Evolutionary conservation across 1,140 invertebrate species (phyloP).

Genomic region (Ganaspis sp.): DNA sequence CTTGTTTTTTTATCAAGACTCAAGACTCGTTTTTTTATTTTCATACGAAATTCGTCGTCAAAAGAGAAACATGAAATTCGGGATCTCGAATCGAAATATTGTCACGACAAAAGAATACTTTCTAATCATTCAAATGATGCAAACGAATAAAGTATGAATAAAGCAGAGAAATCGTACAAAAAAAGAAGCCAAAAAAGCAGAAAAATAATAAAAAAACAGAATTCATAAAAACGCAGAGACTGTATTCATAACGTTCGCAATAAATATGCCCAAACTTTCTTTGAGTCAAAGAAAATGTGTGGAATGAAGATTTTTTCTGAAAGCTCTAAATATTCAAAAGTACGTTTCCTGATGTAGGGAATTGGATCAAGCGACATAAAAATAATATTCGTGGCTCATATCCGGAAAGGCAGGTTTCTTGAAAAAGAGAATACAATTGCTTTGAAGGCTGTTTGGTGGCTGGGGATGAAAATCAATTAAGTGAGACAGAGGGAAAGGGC

Average conservation of each 20-base stretch:
- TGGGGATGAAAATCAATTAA: conserved; percentile 70
- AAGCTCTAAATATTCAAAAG: neutral
- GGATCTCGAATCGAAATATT: no score
- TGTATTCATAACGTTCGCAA: neutral
- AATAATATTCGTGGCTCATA: neutral
- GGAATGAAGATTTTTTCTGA: neutral
- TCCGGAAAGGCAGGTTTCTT: neutral
- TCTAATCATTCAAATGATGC: no score
- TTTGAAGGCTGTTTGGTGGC: conserved; percentile 27
- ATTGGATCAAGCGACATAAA: neutral
- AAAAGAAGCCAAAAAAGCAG: no score
- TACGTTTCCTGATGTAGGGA: neutral
- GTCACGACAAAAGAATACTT: no score
- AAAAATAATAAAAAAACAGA: no score
- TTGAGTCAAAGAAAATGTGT: neutral
- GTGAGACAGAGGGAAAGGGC: conserved; percentile 55
- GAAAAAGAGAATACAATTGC: conserved; percentile 19
- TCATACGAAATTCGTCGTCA: no score
- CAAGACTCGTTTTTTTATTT: no score
- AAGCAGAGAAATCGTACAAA: no score
- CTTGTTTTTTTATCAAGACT: no score
- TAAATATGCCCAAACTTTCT: neutral
- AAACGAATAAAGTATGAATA: no score
- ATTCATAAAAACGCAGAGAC: no score
- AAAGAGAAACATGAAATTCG: no score